Conservation (phyloP, 2,797 vertebrate species). For the Zalophus californianus region DNA sequence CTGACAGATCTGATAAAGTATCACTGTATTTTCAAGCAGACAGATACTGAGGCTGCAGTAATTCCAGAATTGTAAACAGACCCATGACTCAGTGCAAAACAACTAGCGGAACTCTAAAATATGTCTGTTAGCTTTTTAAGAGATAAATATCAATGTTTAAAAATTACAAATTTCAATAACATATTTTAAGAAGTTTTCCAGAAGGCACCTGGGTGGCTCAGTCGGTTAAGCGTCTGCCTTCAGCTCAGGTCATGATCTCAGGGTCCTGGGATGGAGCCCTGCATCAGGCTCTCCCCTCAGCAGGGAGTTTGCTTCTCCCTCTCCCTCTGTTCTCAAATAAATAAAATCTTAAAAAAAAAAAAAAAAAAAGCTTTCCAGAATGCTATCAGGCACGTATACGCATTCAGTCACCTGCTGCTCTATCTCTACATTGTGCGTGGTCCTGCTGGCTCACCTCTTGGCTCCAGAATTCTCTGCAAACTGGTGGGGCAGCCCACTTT, state of each 20-base stretch:
- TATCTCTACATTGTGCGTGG: not conserved
- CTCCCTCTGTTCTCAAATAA: too few species aligned
- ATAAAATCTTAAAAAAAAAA: too few species aligned
- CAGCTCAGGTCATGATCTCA: too few species aligned
- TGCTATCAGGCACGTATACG: fast-evolving
- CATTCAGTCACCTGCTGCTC: not conserved
- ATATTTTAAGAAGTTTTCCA: not conserved
- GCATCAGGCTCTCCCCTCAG: too few species aligned
- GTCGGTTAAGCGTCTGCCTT: too few species aligned
- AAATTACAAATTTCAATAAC: not conserved
- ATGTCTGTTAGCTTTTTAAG: not conserved
- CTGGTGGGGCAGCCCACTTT: not conserved
- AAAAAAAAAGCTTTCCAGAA: not conserved
- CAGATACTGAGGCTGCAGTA: not conserved
- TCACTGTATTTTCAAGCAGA: not conserved
- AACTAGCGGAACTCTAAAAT: not conserved
- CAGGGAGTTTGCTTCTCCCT: too few species aligned
- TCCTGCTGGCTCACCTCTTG: not conserved
- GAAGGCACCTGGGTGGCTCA: too few species aligned
- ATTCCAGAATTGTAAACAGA: not conserved
- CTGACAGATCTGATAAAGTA: not conserved
- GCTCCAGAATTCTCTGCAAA: not conserved
- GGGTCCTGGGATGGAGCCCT: too few species aligned
- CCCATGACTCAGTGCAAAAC: not conserved
- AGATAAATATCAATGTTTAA: not conserved